Percentiles rank a stretch among this genome's conserved stretches.
Evolutionary conservation across 2,113 vertebrate species (phyloP).

Genomic region (Macroglossus sobrinus): DNA sequence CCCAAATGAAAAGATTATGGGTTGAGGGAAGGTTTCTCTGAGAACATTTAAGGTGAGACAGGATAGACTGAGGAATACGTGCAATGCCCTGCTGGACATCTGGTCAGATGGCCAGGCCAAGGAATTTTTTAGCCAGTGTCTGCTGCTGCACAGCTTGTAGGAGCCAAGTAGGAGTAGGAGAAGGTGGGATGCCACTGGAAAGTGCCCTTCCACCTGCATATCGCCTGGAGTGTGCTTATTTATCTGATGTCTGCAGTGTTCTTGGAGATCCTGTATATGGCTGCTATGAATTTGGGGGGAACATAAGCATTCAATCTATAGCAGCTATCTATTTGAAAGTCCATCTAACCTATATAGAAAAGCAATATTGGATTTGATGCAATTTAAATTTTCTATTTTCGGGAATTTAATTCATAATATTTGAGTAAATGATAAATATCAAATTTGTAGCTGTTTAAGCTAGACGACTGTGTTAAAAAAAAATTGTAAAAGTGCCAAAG

Average conservation of each 20-base stretch:
- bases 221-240: constrained; percentile 89
- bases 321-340: background rate
- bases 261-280: constrained; percentile 91
- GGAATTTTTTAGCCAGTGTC: constrained; percentile 88
- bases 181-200: constrained; percentile 88
- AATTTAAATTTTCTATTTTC: background rate
- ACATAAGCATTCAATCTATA: background rate
- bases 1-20: background rate
- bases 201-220: constrained; percentile 91
- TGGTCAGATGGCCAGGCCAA: constrained; percentile 90
- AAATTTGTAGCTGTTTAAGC: background rate
- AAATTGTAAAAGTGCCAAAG: background rate
- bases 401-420: background rate
- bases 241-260: constrained; percentile 91
- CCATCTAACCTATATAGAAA: background rate
- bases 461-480: background rate
- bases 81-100: constrained; percentile 90
- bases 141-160: constrained; percentile 90
- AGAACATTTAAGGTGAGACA: background rate
- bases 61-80: constrained; percentile 63
- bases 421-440: background rate
- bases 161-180: constrained; percentile 90
- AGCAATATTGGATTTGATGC: background rate
- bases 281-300: constrained; percentile 45
- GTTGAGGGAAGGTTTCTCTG: background rate